phyloP scores from a whole-genome alignment of 2,113 vertebrate species.

The Carassius auratus region DNA sequence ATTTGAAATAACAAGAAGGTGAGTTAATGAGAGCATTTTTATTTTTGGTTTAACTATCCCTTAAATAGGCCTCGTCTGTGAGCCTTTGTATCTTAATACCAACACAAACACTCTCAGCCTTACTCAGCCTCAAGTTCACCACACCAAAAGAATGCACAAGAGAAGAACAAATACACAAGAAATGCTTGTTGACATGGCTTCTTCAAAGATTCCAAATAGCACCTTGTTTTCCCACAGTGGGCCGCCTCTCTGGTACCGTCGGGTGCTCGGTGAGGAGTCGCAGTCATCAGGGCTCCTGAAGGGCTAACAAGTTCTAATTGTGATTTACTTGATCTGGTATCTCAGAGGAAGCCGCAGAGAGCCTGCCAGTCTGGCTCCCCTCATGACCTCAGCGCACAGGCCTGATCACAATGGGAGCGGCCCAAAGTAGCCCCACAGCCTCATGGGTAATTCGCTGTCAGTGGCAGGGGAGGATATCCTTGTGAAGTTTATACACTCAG shows the following conservation, averaged over 20 bases:
- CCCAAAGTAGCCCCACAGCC: conserved; percentile 65
- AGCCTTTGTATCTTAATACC: conserved; percentile 59
- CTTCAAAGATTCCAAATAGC: conserved; percentile 50
- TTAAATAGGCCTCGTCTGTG: conserved; percentile 13
- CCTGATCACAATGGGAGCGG: conserved; percentile 77
- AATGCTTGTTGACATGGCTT: conserved; percentile 37
- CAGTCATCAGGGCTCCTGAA: conserved; percentile 73
- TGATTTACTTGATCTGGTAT: conserved; percentile 82
- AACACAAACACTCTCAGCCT: conserved; percentile 65
- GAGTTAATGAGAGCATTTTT: not conserved
- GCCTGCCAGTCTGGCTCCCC: conserved; percentile 82
- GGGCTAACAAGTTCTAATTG: conserved; percentile 73
- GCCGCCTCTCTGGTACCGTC: conserved; percentile 40
- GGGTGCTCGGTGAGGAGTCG: conserved; percentile 54
- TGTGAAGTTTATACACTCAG: conserved; percentile 64
- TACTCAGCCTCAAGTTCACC: conserved; percentile 63
- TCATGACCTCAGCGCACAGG: conserved; percentile 74
- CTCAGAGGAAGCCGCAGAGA: conserved; percentile 78
- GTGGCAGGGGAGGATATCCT: conserved; percentile 77
- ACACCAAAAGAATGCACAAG: conserved; percentile 60
- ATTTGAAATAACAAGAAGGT: not conserved
- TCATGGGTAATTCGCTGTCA: conserved; percentile 63
- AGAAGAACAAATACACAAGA: conserved; percentile 25
- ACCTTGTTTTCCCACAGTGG: conserved; percentile 36
- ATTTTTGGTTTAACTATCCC: not conserved